Evolutionary conservation across 2,797 vertebrate species (phyloP).

Genomic region (Odontamblyopus rebecca): DNA sequence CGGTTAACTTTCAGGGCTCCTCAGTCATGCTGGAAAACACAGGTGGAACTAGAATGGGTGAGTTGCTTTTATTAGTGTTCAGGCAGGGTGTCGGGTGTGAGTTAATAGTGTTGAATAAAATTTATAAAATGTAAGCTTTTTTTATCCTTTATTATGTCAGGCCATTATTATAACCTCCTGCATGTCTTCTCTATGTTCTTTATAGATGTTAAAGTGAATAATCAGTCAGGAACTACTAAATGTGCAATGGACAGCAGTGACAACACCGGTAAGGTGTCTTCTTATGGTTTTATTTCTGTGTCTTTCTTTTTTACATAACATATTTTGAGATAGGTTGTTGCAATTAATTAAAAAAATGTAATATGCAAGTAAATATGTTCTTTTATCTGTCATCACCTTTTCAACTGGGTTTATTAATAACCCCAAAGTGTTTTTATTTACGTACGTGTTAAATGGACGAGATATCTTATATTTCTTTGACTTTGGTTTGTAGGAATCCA

Average conservation of each 20-base stretch:
- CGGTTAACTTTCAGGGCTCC: slow-evolving; percentile 41
- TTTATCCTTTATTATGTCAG: neutral
- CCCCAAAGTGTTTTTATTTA: too few relatives aligned
- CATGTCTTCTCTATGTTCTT: slow-evolving; percentile 65
- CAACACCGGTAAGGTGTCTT: slow-evolving; percentile 86
- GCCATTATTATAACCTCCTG: neutral
- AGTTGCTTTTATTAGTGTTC: slow-evolving; percentile 50
- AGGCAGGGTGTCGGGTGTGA: slow-evolving; percentile 13
- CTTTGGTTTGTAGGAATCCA: slow-evolving; percentile 86
- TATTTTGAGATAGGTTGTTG: neutral
- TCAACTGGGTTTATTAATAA: neutral
- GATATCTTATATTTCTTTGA: slow-evolving; percentile 15
- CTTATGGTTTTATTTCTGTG: neutral
- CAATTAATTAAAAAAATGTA: neutral
- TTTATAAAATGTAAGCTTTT: neutral
- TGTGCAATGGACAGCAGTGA: slow-evolving; percentile 93
- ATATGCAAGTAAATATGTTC: too few relatives aligned
- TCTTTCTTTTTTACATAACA: neutral
- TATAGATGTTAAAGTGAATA: slow-evolving; percentile 98
- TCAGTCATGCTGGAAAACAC: slow-evolving; percentile 75
- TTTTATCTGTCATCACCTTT: neutral
- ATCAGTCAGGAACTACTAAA: slow-evolving; percentile 97
- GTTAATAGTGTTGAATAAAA: neutral
- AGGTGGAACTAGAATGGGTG: slow-evolving; percentile 71
- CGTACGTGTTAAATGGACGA: too few relatives aligned